Percentiles rank a stretch among this genome's conserved stretches.
These are phyloP conservation scores for Andrena camellia DNA, from an alignment of 2,888 invertebrate genomes.

Conservation along the genomic window DNA sequence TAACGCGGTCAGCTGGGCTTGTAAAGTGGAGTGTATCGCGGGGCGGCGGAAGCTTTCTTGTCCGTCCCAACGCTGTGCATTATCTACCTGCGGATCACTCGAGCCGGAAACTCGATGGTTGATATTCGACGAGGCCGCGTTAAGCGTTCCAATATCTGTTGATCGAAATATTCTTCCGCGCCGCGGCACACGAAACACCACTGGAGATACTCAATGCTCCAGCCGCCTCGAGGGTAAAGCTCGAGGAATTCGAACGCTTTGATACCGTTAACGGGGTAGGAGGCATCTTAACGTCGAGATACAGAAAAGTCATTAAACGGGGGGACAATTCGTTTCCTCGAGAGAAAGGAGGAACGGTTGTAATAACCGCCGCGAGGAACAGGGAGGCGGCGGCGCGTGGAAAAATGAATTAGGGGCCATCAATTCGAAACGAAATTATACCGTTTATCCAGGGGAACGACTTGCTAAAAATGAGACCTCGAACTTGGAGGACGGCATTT, in stretches of 20 bases:
- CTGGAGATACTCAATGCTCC: not conserved
- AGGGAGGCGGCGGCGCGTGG: constrained; percentile 3
- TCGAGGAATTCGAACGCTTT: not conserved
- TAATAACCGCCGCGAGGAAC: not conserved
- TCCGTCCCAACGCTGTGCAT: constrained; percentile 27
- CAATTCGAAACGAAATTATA: constrained; percentile 36
- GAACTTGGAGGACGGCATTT: constrained; percentile 36
- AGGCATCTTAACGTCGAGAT: not conserved
- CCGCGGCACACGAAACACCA: not conserved
- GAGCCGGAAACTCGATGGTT: not conserved
- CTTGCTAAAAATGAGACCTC: constrained; percentile 37
- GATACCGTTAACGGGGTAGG: no score
- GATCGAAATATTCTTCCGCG: constrained; percentile 1
- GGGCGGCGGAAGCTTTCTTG: not conserved
- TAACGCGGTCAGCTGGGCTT: constrained; percentile 32
- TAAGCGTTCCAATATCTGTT: not conserved
- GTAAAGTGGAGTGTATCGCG: not conserved
- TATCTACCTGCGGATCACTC: constrained; percentile 28
- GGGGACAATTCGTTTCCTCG: constrained; percentile 8
- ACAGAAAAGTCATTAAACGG: not conserved
- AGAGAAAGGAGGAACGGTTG: not conserved
- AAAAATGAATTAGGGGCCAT: constrained; percentile 29
- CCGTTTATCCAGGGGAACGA: constrained; percentile 42
- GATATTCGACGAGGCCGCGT: not conserved
- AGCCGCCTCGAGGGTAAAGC: not conserved